These are phyloP conservation scores for Tiphia femorata DNA, from an alignment of 2,888 invertebrate species.

Conservation along the genomic window DNA sequence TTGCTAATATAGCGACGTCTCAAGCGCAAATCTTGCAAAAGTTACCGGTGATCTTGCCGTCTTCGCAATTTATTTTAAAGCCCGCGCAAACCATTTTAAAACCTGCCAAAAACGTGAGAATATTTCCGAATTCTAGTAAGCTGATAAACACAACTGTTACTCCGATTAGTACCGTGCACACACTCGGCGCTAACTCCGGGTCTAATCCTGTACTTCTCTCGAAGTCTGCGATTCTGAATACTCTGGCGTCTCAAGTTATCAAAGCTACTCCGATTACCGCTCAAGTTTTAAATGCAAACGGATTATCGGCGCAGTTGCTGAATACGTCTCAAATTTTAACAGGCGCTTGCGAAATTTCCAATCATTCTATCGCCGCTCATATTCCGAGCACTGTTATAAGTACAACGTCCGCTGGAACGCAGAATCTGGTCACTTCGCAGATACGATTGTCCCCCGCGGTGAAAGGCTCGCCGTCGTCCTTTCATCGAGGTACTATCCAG, in stretches of 20 bases:
- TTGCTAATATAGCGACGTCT: conserved; percentile 39
- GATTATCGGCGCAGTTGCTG: conserved; percentile 49
- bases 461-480: conserved; percentile 41
- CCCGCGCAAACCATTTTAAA: conserved; percentile 56
- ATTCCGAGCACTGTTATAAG: conserved; percentile 31
- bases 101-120: conserved; percentile 51
- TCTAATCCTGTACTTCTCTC: conserved; percentile 57
- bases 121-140: conserved; percentile 51
- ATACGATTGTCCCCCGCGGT: conserved; percentile 48
- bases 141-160: conserved; percentile 31
- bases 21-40: conserved; percentile 55
- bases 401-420: conserved; percentile 32
- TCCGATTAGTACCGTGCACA: conserved; percentile 27
- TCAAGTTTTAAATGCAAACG: conserved; percentile 48
- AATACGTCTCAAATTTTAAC: conserved; percentile 49
- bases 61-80: conserved; percentile 60
- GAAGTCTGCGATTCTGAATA: conserved; percentile 53
- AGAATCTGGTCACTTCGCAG: conserved; percentile 44
- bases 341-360: conserved; percentile 43
- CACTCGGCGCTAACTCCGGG: conserved; percentile 28
- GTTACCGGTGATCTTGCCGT: conserved; percentile 52
- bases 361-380: conserved; percentile 31
- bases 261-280: conserved; percentile 55
- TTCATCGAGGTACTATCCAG: conserved; percentile 47
- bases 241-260: conserved; percentile 53